Conservation (phyloP, 2,113 vertebrate genomes). For the Brevimyrus niger region DNA sequence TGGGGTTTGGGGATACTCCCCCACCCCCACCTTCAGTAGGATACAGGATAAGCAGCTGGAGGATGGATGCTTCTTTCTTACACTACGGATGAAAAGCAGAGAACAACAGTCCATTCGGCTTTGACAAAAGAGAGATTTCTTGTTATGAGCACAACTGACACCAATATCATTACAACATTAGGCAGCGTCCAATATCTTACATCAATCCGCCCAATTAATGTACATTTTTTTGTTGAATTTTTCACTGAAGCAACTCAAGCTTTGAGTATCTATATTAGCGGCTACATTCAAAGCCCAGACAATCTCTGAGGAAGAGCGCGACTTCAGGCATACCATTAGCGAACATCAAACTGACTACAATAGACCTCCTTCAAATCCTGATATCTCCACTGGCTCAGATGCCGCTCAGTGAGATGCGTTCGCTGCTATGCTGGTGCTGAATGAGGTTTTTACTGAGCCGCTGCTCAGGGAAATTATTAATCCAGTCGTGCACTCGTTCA, state of each 20-base stretch:
- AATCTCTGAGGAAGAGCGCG: not conserved
- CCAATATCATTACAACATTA: not conserved
- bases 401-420: not conserved
- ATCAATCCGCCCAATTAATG: not conserved
- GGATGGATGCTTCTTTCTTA: not conserved
- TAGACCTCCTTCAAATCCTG: not conserved
- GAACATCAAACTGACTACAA: not conserved
- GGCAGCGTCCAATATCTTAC: not conserved
- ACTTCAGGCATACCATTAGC: not conserved
- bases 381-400: not conserved
- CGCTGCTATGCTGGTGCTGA: not conserved
- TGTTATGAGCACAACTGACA: not conserved
- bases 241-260: not conserved
- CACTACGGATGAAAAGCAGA: not conserved
- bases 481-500: not conserved
- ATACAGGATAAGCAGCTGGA: not conserved
- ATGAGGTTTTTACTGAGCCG: not conserved
- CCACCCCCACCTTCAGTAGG: not conserved
- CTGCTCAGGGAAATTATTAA: conserved; percentile 2
- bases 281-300: not conserved
- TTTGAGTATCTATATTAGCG: not conserved
- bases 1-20: no score
- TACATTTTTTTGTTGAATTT: not conserved
- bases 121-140: not conserved
- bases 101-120: not conserved